Evolutionary conservation across 2,113 vertebrate genomes (phyloP), one percentile per base, ranked within the genome.

Genomic region (Epinephelus moara): DNA sequence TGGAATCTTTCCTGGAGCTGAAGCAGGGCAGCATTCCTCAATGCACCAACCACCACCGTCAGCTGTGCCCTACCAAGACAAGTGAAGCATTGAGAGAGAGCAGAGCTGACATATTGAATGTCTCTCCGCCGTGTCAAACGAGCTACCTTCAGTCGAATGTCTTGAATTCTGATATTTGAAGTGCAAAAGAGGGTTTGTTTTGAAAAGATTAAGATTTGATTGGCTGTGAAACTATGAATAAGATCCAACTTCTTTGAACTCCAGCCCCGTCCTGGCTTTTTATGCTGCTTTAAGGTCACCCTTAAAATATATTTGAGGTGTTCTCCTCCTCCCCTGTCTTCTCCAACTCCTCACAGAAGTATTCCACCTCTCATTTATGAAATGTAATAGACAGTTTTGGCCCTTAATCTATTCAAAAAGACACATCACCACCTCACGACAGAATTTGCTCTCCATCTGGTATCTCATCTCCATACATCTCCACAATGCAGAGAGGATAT

Each of bases 1-100:
- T 80, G 85, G 91, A 90, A 91, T 91, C 89, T 91, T 86, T 91
- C 89, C 91, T 78, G 86, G 81, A 93, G 93, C 90, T 84, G 88
- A 79, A 91, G 66, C 80, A 64, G 89, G 88, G 81, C 80, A 87
- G 79, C 89, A 85, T 91, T 93, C 90, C 89, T 92, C 91, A 78
- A 49, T 86, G 91, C 87, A 80, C 87, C 87, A 88, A 82, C 88
- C 87, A 85, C 79, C 61, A 40, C 87, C 85, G 88, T 90, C 89
- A 90, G 86, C 89, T 84, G 88, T 85, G 90, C 80, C 79, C 81
- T 15, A 42, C 49, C 70, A 62, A 85, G 89, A 93, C 91, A 92
- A 92, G 89, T 81, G 81, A 88, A 89, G 89, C 93, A 90, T 88
- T 92, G 88, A 91, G 83, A 77, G 42, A 78, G 82, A 89, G 84